Conservation (phyloP, 1,140 invertebrate genomes). For the Helicoverpa armigera region DNA sequence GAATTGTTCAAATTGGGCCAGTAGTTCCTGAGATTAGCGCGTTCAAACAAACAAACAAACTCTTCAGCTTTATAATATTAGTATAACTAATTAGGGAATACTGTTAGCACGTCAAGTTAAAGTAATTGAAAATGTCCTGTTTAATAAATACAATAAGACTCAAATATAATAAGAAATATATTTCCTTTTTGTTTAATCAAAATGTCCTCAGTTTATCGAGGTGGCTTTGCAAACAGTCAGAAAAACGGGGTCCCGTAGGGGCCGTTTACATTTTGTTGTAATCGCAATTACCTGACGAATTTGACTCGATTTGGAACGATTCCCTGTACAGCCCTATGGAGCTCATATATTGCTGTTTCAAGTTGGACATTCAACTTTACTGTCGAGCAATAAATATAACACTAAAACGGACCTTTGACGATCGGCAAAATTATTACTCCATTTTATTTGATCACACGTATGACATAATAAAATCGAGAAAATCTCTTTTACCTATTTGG, state of each 20-base stretch:
- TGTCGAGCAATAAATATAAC: not conserved
- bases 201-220: constrained; percentile 2
- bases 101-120: no score
- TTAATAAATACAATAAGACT: not conserved
- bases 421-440: constrained; percentile 33
- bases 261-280: not conserved
- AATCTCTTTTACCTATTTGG: constrained; percentile 17
- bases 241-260: not conserved
- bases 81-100: no score
- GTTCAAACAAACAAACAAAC: no score
- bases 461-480: constrained; percentile 23
- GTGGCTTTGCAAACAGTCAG: not conserved
- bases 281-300: constrained; percentile 2
- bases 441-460: constrained; percentile 29
- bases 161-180: not conserved
- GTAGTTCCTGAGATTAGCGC: no score
- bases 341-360: constrained; percentile 12
- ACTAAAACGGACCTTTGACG: constrained; percentile 37
- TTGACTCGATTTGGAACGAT: constrained; percentile 4
- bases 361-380: constrained; percentile 24
- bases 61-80: no score
- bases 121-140: not conserved
- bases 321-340: not conserved
- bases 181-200: not conserved
- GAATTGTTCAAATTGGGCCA: no score